These are phyloP conservation scores for Zapornia atra DNA, from an alignment of 2,113 vertebrate genomes.

Conservation along the genomic window DNA sequence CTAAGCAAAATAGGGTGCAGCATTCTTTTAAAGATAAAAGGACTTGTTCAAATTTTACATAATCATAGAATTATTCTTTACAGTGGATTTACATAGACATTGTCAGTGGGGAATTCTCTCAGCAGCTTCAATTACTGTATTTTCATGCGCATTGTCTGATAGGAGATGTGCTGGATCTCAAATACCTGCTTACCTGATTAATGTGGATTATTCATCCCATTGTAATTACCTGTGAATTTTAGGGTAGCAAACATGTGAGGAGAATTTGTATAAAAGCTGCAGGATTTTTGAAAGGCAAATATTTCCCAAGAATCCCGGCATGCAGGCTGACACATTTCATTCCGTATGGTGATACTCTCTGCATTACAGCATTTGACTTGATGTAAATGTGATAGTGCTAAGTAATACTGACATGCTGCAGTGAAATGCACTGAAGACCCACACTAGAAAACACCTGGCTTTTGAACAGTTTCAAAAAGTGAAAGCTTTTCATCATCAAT, in stretches of 20 bases:
- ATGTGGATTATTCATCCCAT: slow-evolving; percentile 69
- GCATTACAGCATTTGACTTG: slow-evolving; percentile 63
- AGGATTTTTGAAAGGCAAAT: slow-evolving; percentile 72
- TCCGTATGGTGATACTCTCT: slow-evolving; percentile 59
- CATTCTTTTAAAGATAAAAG: slow-evolving; percentile 69
- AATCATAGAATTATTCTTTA: slow-evolving; percentile 70
- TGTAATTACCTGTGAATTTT: slow-evolving; percentile 76
- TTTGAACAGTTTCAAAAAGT: slow-evolving; percentile 52
- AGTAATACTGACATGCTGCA: slow-evolving; percentile 52
- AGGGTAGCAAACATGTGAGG: slow-evolving; percentile 71
- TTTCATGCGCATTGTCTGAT: slow-evolving; percentile 68
- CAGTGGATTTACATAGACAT: slow-evolving; percentile 67
- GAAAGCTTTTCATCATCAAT: slow-evolving; percentile 61
- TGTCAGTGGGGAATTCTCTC: slow-evolving; percentile 65
- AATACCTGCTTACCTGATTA: slow-evolving; percentile 74
- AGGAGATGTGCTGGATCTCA: slow-evolving; percentile 66
- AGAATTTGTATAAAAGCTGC: slow-evolving; percentile 67
- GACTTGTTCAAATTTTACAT: slow-evolving; percentile 67
- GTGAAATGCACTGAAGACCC: slow-evolving; percentile 55
- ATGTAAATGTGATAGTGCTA: slow-evolving; percentile 65
- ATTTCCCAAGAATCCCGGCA: slow-evolving; percentile 65
- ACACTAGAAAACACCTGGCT: slow-evolving; percentile 65
- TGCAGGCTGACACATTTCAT: slow-evolving; percentile 65
- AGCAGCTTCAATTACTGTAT: slow-evolving; percentile 67
- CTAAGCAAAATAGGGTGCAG: slow-evolving; percentile 47